Evolutionary conservation across 2,113 vertebrate species (phyloP), one percentile per base, ranked within the genome.

Genomic region (Myrmophylax atrothorax): DNA sequence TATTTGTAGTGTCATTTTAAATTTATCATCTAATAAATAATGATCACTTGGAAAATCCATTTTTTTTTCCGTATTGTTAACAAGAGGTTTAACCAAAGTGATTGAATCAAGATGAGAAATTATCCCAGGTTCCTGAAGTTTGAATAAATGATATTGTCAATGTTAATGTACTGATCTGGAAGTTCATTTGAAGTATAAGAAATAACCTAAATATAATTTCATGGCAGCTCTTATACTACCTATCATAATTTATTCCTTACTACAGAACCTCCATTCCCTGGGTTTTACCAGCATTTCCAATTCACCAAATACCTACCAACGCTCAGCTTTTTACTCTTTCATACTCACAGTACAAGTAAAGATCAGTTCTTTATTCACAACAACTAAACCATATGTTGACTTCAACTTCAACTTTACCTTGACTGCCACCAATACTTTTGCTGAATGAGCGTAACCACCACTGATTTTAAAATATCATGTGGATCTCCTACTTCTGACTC

Each of bases 21-120:
- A 90, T 93, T 77, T 92, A 53, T 84, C 77, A 16, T 77, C 50
- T 93, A 91, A 90, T 93, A 91, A 95, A 90, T 83, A 85, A 42
- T 31, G 44, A 93, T 93, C 59, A 55, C 42, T 87, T 87, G 38
- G 26, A 87, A 90, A 94, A 87, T 82, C 22, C 6, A 0, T 55
- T 59, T 81, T 80, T 75, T 91, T 84, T 79, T 31, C 28, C 70
- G 3, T 66, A 31, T 69, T 82, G 52, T 89, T 95, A 91, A 69
- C n/a, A 74, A 91, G 53, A 85, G 44, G 8, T 93, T 79, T 89
- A 79, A 84, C 37, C 20, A 23, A 92, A 89, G 38, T 76, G 69
- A 75, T 69, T 85, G 91, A 93, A 91, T 87, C 58, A 94, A 76
- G 35, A 87, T 3, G 2, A 95, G 47, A 90, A 96, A 93, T 80